Evolutionary conservation across 1,140 invertebrate species (phyloP), one percentile per base, ranked within the genome.

Genomic region (Drosophila sturtevanti): DNA sequence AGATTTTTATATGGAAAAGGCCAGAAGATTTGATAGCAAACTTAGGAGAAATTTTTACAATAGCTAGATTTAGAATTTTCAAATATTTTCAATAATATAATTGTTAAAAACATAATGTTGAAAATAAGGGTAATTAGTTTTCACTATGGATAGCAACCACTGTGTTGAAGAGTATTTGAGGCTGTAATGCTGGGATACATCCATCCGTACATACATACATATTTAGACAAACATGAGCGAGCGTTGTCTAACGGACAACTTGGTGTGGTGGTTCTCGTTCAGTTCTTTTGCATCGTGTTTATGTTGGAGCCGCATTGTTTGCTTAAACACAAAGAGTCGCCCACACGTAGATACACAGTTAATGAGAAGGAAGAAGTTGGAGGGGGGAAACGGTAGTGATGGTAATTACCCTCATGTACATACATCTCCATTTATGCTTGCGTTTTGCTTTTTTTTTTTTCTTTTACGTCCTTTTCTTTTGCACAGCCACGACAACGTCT

Each of bases 381-480:
- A 7, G 7, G 12, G 12, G 22, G 35, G 24, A 44, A 62, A 41
- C 61, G 54, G 75, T 79, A 72, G 81, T 87, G 72, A 87, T 79
- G 81, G 82, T 86, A 86, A 86, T 86, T 89, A 89, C 84, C 79
- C 68, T 68, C 63, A 70, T 76, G 71, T 75, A 82, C 63, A 75
- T 82, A 76, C 56, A 66, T 79, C 75, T 73, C 12, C 60, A 48
- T 77, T 64, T 51, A 61, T 62, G 75, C 41, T 61, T 72, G 41
- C 16, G 41, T 48, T 48, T 48, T 44, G 10, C 10, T 48, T 44
- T 44, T 64, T 37, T 63, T 18, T 41, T 51, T 48, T 44, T 44
- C 58, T 37, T 63, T 18, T 41, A 35, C 6, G 27, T 31, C 27
- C 27, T 31, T 31, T 31, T 31, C 54, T 48, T 21, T 21, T 48